Conservation (phyloP, 2,888 invertebrate genomes). For the Cheilosia urbana region DNA sequence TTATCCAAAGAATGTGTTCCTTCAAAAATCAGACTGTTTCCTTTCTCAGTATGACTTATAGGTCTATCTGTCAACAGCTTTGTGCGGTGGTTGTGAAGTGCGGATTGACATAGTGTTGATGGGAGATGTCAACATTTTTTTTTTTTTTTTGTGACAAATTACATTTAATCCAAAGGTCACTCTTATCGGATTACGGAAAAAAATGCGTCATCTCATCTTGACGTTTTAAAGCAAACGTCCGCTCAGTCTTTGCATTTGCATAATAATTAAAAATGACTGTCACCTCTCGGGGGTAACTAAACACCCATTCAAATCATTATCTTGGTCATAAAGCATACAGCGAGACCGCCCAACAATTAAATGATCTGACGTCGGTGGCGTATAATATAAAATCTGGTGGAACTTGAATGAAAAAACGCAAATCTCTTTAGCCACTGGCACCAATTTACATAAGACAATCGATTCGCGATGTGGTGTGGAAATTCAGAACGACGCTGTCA, state of each 20-base stretch:
- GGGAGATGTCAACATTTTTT: slow-evolving; percentile 6
- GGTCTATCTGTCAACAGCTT: slow-evolving; percentile 29
- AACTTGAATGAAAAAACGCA: slow-evolving; percentile 1
- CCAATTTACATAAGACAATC: slow-evolving; percentile 44
- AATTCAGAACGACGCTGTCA: slow-evolving; percentile 30
- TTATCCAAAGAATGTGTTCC: slow-evolving; percentile 12
- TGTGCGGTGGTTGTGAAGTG: slow-evolving; percentile 38
- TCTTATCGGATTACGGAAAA: slow-evolving; percentile 3
- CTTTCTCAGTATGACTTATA: background rate
- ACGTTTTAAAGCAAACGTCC: background rate
- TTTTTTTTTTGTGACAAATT: slow-evolving; percentile 12
- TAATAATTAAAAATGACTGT: slow-evolving; percentile 10
- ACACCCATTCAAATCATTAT: slow-evolving; percentile 45
- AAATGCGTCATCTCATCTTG: slow-evolving; percentile 3
- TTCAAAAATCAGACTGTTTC: slow-evolving; percentile 22
- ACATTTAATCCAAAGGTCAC: background rate
- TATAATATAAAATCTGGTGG: slow-evolving; percentile 15
- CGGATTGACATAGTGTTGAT: slow-evolving; percentile 19
- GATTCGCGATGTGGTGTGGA: slow-evolving; percentile 35
- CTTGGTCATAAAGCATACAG: slow-evolving; percentile 21
- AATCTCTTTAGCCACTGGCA: background rate
- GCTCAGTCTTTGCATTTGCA: background rate
- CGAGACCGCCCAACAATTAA: slow-evolving; percentile 37
- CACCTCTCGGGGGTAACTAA: slow-evolving; percentile 21
- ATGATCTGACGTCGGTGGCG: slow-evolving; percentile 28